Percentiles rank a stretch among this genome's conserved stretches.
Evolutionary conservation across 2,888 invertebrate genomes (phyloP).

Genomic region (Dorcus hopei): DNA sequence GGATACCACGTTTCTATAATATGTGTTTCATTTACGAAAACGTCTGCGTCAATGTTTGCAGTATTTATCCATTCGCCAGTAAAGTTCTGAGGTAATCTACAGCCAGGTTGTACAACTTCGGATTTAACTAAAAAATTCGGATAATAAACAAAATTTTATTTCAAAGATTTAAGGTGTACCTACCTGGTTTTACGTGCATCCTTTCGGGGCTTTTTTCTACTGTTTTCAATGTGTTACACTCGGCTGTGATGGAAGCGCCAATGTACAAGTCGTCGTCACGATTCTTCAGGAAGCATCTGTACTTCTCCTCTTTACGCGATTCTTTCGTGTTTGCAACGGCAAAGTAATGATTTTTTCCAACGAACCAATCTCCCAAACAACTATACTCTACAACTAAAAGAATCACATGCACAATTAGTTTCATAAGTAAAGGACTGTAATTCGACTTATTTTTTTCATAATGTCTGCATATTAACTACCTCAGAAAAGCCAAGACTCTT

Average conservation of each 20-base stretch:
- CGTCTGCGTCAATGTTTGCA: constrained; percentile 93
- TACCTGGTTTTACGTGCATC: constrained; percentile 78
- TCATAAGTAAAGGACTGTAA: too few relatives aligned
- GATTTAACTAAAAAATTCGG: constrained; percentile 58
- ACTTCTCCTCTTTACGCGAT: constrained; percentile 91
- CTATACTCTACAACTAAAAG: constrained; percentile 80
- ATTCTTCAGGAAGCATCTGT: constrained; percentile 90
- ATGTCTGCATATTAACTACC: too few relatives aligned
- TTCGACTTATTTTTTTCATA: too few relatives aligned
- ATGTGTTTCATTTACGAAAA: constrained; percentile 91
- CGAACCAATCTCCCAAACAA: constrained; percentile 93
- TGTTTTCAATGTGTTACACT: constrained; percentile 89
- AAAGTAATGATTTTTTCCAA: constrained; percentile 93
- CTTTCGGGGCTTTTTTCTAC: constrained; percentile 92
- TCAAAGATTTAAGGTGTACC: constrained; percentile 34
- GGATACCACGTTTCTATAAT: constrained; percentile 95
- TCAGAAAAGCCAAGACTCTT: too few relatives aligned
- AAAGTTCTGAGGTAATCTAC: constrained; percentile 90
- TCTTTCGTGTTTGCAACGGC: constrained; percentile 97
- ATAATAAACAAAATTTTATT: neutral
- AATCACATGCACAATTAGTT: neutral
- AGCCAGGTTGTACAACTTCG: constrained; percentile 87
- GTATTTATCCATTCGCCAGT: constrained; percentile 96
- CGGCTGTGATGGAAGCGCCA: constrained; percentile 90
- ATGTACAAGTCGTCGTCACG: constrained; percentile 90